A percentile compares a stretch with the other conserved stretches of the same genome.
Conservation (phyloP, 2,888 invertebrate species). For the Lochmaea crataegi region DNA sequence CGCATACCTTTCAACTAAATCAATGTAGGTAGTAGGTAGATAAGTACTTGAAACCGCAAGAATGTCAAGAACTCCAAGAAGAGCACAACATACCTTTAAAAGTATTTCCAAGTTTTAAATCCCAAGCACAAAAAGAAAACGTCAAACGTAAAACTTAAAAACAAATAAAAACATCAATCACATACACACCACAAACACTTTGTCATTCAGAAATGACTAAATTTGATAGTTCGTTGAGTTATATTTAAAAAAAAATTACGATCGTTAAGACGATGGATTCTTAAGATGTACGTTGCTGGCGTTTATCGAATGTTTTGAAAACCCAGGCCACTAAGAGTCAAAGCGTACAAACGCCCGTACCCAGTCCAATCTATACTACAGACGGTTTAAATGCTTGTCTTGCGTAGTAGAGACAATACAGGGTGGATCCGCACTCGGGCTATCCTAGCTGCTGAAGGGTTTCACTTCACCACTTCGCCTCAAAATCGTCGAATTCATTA, state of each 20-base stretch:
- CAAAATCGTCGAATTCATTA: not conserved
- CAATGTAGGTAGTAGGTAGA: not conserved
- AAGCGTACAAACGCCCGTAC: constrained; percentile 44
- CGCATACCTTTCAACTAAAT: not conserved
- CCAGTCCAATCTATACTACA: constrained; percentile 54
- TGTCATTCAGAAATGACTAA: constrained; percentile 29
- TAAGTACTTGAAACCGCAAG: constrained; percentile 7
- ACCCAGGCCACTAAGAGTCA: constrained; percentile 42
- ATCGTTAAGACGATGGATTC: constrained; percentile 16
- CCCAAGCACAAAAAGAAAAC: constrained; percentile 28
- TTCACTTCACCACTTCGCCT: not conserved
- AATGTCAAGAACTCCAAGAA: constrained; percentile 24
- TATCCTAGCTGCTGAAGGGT: not conserved
- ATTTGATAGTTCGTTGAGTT: constrained; percentile 17
- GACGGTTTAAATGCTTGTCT: constrained; percentile 50
- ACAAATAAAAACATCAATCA: constrained; percentile 32
- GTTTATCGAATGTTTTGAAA: constrained; percentile 44
- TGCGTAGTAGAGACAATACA: constrained; percentile 50
- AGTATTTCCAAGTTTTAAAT: constrained; percentile 24
- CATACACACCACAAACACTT: constrained; percentile 36
- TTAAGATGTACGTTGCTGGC: constrained; percentile 21
- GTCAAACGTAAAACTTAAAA: constrained; percentile 27
- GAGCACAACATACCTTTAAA: constrained; percentile 25
- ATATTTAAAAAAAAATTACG: constrained; percentile 16
- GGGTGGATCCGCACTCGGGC: constrained; percentile 24